A percentile compares a stretch with the other conserved stretches of the same genome.
These are phyloP conservation scores for Monochamus alternatus DNA, from an alignment of 2,888 invertebrate species.

Conservation along the genomic window DNA sequence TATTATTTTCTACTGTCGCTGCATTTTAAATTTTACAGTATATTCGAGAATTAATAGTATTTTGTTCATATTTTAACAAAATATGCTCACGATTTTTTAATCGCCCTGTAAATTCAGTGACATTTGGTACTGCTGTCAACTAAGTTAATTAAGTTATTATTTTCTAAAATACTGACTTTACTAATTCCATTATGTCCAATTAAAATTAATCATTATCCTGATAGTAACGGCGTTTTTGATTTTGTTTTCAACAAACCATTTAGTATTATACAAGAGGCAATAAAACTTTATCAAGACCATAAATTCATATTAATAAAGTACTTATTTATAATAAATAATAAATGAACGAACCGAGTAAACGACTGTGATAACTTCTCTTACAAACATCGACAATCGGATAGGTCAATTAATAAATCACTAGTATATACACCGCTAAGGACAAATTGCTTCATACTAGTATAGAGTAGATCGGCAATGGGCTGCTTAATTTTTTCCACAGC, in stretches of 20 bases:
- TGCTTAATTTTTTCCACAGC: not conserved
- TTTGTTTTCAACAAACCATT: not conserved
- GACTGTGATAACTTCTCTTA: not conserved
- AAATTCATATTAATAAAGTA: not conserved
- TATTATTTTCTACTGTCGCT: no score
- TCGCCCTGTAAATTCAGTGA: no score
- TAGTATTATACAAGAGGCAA: not conserved
- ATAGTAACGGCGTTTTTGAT: not conserved
- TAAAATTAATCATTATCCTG: no score
- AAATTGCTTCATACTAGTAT: constrained; percentile 19
- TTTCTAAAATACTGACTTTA: no score
- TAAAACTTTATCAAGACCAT: not conserved
- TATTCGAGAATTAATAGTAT: no score
- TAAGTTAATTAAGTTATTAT: no score
- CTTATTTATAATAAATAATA: not conserved
- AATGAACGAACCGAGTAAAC: constrained; percentile 5
- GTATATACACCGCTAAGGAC: constrained; percentile 22
- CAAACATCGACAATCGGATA: constrained; percentile 14
- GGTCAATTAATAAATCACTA: constrained; percentile 29
- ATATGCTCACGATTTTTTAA: no score
- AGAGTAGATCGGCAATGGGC: constrained; percentile 3
- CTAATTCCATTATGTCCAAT: no score
- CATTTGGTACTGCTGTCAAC: no score
- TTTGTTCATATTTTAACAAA: no score
- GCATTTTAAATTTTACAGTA: no score